phyloP scores from a whole-genome alignment of 2,797 vertebrate genomes.

The Sebastes hubbsi region DNA sequence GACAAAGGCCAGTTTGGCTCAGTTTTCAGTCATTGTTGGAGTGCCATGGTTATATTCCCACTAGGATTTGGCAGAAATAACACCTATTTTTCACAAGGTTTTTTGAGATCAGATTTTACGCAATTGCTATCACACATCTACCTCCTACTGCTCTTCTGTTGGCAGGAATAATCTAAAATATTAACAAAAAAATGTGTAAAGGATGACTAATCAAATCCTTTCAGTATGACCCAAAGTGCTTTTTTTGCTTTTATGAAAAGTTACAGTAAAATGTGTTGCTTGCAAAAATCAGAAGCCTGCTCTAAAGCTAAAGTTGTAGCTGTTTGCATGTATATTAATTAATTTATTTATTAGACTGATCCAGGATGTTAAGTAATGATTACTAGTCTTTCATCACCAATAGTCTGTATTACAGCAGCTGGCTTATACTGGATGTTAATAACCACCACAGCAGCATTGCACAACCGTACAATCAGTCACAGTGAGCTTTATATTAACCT shows the following conservation, averaged over 20 bases:
- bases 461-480: not conserved
- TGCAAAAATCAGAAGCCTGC: not conserved
- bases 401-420: not conserved
- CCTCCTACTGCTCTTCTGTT: not conserved
- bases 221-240: not conserved
- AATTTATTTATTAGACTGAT: too few relatives aligned
- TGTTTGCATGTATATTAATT: not conserved
- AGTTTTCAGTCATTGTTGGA: not conserved
- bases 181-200: not conserved
- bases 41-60: not conserved
- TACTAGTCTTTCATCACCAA: not conserved
- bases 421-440: not conserved
- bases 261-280: not conserved
- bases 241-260: not conserved
- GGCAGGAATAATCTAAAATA: not conserved
- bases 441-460: not conserved
- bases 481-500: constrained; percentile 3
- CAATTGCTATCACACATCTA: not conserved
- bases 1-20: constrained; percentile 24
- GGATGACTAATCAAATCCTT: not conserved
- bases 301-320: not conserved
- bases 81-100: not conserved
- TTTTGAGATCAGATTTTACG: not conserved
- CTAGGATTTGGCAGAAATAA: not conserved
- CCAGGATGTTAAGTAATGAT: not conserved